Evolutionary conservation across 2,797 vertebrate species (phyloP), one percentile per base, ranked within the genome.

Genomic region (Gobionotothen gibberifrons): DNA sequence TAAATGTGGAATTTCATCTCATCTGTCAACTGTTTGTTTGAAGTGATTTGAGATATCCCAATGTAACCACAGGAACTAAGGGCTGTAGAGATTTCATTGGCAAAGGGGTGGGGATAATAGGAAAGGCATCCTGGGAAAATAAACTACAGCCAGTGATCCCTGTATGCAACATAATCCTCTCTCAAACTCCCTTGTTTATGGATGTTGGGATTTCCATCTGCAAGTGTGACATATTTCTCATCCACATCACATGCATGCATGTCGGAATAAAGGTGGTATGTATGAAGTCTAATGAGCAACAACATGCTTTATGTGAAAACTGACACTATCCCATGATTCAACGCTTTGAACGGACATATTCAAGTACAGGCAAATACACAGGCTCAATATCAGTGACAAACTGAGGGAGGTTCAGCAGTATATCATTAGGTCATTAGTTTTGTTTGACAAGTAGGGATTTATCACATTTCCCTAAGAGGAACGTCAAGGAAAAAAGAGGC

Each of bases 401-500:
- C 58, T 80, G 83, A 85, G 77, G 83, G 90, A 89, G 62, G 61
- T 78, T 88, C 82, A 84, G 78, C 87, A 86, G 85, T 91, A 93
- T 92, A 93, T 95, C 92, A 92, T 94, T 92, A 94, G 90, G 85
- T 90, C 85, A 82, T 93, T 92, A 82, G 83, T 81, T 91, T 76
- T 91, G 90, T 95, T 93, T 95, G 91, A 95, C 93, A 93, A 90
- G 85, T 77, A 85, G 83, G 85, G 90, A 95, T 95, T 94, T 92
- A 93, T 93, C 87, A 70, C 86, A 87, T 89, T 91, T 90, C 85
- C 87, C 76, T 76, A 49, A 79, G 73, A 74, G 82, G 44, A 74
- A 69, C 47, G 69, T 78, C 7, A 65, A 53, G 82, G 70, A 80
- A 83, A 89, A 83, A 84, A 74, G 10, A 44, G 62, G 63, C 32